These are phyloP conservation scores for Malurus alboscapulatus DNA, from an alignment of 2,113 vertebrate genomes.

Conservation along the genomic window DNA sequence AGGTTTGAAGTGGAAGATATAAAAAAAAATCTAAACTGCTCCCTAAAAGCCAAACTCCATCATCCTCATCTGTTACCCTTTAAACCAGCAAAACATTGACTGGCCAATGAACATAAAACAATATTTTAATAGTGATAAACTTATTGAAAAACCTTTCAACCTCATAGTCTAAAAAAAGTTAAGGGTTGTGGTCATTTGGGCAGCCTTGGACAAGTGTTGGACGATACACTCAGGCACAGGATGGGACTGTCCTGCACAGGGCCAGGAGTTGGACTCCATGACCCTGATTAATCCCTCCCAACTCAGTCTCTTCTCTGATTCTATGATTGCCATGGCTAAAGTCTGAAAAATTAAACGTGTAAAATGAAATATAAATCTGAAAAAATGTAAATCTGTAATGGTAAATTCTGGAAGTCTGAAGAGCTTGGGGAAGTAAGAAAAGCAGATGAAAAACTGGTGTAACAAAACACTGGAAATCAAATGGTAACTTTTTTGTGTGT, in stretches of 20 bases:
- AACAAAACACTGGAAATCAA: not conserved
- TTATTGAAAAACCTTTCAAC: not conserved
- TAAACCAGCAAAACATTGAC: not conserved
- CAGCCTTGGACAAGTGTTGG: rapidly evolving
- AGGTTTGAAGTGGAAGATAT: not conserved
- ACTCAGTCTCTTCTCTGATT: not conserved
- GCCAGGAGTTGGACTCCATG: not conserved
- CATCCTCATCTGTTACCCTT: not conserved
- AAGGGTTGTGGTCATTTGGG: not conserved
- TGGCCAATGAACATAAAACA: not conserved
- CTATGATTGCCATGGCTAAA: not conserved
- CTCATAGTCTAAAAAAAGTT: not conserved
- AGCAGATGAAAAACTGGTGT: not conserved
- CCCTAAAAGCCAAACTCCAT: not conserved
- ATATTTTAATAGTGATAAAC: not conserved
- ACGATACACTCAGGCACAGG: not conserved
- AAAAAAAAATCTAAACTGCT: not conserved
- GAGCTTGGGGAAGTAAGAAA: not conserved
- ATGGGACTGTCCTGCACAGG: not conserved
- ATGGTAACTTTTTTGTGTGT: not conserved
- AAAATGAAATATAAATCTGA: not conserved
- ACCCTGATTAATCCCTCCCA: not conserved
- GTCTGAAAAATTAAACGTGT: not conserved
- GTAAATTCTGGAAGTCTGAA: not conserved
- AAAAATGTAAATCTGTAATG: not conserved